Evolutionary conservation across 1,140 invertebrate genomes (phyloP), one percentile per base, ranked within the genome.

Genomic region (Dinoponera quadriceps): DNA sequence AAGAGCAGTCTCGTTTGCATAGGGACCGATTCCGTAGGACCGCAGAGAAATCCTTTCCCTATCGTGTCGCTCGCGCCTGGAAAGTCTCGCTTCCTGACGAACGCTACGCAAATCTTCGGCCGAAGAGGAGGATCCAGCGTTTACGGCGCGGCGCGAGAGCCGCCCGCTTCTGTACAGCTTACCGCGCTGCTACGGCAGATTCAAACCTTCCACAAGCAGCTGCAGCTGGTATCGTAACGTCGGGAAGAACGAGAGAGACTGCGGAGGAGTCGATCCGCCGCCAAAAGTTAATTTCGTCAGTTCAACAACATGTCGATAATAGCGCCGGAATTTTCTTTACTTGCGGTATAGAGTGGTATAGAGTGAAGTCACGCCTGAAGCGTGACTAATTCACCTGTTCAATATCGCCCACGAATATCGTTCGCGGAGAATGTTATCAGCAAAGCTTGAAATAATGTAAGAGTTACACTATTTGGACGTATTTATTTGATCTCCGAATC

Each of bases 141-240:
- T 59, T 55, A 66, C 0, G 66, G n/a, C 29, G 18, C 62, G 5
- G 66, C 22, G 18, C 86, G 74, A 65, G 85, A 91, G 33, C 89
- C 87, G 9, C 83, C 91, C 14, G 87, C 90, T 33, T 86, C 89
- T 16, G 82, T 90, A 2, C 85, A 87, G 38, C 57, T 94, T 16
- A 62, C 88, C 1, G 89, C 88, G 11, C 78, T 93, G 4, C 80
- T 94, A 27, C 87, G 92, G 5, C 90, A 92, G 82, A 93, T 93
- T 57, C 92, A 94, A 86, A 90, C 85, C 14, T 92, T 93, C 74
- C 92, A 93, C 49, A 92, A 92, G n/a, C 91, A 92, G 83, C 84
- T 93, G 4, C 85, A 84, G 59, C 82, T 90, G 18, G 62, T 85
- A 18, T 88, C 81, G 2, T 90, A 85, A 88, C 49, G 13, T 68